Conservation (phyloP, 2,888 invertebrate species). For the Hemithea aestivaria region DNA sequence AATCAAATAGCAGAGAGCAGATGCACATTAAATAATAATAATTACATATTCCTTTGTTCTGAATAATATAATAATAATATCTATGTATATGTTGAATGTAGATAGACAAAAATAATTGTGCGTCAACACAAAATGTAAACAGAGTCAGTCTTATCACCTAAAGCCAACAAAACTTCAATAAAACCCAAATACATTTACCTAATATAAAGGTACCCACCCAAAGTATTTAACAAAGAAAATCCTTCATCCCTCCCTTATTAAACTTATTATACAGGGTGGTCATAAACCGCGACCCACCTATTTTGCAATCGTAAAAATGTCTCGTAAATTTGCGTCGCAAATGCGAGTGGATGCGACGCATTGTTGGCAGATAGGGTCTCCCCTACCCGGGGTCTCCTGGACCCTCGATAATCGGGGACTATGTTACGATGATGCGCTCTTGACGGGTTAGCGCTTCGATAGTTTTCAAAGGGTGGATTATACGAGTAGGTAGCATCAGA, state of each 20-base stretch:
- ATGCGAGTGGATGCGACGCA: constrained; percentile 65
- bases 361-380: constrained; percentile 54
- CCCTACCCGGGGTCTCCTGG: constrained; percentile 16
- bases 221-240: constrained; percentile 32
- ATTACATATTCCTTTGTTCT: too few species aligned
- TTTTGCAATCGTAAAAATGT: constrained; percentile 70
- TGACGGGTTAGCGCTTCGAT: constrained; percentile 11
- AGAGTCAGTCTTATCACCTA: too few species aligned
- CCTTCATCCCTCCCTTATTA: constrained; percentile 21
- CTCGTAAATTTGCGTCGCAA: constrained; percentile 71
- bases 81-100: too few species aligned
- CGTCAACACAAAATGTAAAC: too few species aligned
- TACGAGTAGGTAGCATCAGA: too few species aligned
- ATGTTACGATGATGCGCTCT: constrained; percentile 18
- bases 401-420: constrained; percentile 18
- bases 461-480: constrained; percentile 14
- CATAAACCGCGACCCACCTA: constrained; percentile 64
- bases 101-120: too few species aligned
- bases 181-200: neutral
- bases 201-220: too few species aligned
- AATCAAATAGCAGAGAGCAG: too few species aligned
- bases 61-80: too few species aligned
- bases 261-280: constrained; percentile 62
- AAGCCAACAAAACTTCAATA: neutral
- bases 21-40: too few species aligned